Percentiles rank a stretch among this genome's conserved stretches.
These are phyloP conservation scores for Zoanthus sansibaricus DNA, from an alignment of 92 coral and sea anemone species.

Conservation along the genomic window DNA sequence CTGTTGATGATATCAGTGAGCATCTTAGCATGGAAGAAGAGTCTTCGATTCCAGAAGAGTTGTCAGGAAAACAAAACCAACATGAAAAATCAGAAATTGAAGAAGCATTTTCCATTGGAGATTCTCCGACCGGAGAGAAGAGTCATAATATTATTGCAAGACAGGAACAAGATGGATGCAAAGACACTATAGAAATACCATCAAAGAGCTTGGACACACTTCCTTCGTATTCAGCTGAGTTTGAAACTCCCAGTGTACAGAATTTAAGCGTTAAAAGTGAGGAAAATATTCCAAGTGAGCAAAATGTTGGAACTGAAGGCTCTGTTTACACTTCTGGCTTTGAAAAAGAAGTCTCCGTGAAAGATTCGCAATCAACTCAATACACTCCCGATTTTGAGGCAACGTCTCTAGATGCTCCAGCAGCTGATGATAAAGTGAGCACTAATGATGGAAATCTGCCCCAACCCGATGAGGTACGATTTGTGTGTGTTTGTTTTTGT, in stretches of 20 bases:
- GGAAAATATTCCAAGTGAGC: not conserved
- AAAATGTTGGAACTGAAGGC: constrained; percentile 13
- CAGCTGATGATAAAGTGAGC: not conserved
- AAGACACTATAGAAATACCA: constrained; percentile 6
- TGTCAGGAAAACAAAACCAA: constrained; percentile 8
- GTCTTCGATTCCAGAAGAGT: constrained; percentile 50
- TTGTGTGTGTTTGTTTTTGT: no score
- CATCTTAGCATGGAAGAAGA: constrained; percentile 69
- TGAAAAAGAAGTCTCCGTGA: constrained; percentile 39
- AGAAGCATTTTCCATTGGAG: constrained; percentile 37
- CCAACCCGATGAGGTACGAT: not conserved
- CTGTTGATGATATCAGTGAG: no score
- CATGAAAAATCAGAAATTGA: constrained; percentile 58
- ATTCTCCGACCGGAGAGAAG: not conserved
- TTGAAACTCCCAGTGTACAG: constrained; percentile 30
- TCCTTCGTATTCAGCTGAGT: constrained; percentile 26
- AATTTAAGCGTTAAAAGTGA: constrained; percentile 11
- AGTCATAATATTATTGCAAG: constrained; percentile 5
- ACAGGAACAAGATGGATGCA: constrained; percentile 8
- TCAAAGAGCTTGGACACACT: not conserved
- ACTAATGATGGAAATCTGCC: not conserved
- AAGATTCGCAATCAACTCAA: constrained; percentile 14
- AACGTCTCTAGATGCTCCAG: not conserved
- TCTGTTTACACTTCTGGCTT: constrained; percentile 69
- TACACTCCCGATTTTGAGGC: constrained; percentile 27